Base-by-base conservation (phyloP, 2,113 vertebrate genomes). In the Ondatra zibethicus region DNA sequence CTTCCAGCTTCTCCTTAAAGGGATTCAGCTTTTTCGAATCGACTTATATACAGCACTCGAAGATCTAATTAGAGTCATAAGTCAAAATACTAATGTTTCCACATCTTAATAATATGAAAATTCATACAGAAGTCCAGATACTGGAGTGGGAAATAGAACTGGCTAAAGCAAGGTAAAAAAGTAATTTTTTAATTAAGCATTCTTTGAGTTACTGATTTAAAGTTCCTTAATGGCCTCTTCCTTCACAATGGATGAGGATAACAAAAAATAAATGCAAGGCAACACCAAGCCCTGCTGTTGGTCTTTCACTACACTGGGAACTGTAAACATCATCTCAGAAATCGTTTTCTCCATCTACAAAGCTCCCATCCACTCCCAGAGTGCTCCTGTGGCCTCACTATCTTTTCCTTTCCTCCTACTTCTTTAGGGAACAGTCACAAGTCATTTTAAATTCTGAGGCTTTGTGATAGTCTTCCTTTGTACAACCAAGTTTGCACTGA, bases 11-110 rank as follows among this genome's bases (percentile, higher is more conserved):
- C 42, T 73, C 75, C 91, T 76, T 77, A 65, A 92, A 36, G 61
- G 12, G 47, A 87, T 82, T 82, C 42, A 68, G n/a, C 2, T 94
- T 84, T 84, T 72, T 78, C 16, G 39, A 90, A 84, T 93, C 23
- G 13, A 96, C 68, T 93, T 96, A 96, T 87, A 89, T 12, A 80
- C 2, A 66, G 72, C n/a, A 92, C 61, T 55, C 72, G 7, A 93
- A 92, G 63, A 78, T 58, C 45, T 88, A 96, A 93, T 93, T 78
- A 92, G 29, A 89, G 19, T 55, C 70, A 63, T 31, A 78, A 31
- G 88, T 1, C 36, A 65, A 65, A 84, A 78, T 27, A 4, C 75
- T 75, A 97, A 70, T 45, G 2, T 86, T 86, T 75, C 42, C 25
- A 89, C 66, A 78, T 75, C 76, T 87, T 93, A 91, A 76, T 52